phyloP scores from a whole-genome alignment of 2,888 invertebrate genomes.

The Drosophila paracracens region DNA sequence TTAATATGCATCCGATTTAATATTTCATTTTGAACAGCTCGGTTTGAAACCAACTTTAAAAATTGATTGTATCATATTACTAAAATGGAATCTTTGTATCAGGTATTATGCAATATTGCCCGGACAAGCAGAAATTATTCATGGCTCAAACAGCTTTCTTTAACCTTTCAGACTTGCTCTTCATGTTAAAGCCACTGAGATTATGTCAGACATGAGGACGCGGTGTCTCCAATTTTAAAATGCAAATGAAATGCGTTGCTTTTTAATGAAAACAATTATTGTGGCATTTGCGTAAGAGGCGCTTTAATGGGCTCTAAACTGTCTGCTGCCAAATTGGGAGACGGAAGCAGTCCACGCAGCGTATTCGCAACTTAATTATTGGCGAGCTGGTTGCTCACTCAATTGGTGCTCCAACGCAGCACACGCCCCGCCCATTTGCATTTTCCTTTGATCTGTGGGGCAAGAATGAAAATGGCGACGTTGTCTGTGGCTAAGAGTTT shows the following conservation, averaged over 20 bases:
- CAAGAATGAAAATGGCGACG: slow-evolving; percentile 43
- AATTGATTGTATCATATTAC: neutral
- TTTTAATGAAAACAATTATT: slow-evolving; percentile 81
- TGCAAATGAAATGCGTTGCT: slow-evolving; percentile 63
- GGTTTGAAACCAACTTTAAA: neutral
- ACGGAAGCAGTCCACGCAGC: slow-evolving; percentile 22
- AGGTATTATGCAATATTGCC: neutral
- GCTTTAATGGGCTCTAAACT: slow-evolving; percentile 78
- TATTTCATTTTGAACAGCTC: neutral
- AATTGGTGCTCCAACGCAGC: slow-evolving; percentile 36
- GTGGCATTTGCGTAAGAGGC: slow-evolving; percentile 75
- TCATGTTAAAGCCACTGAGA: neutral
- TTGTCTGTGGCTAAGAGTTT: slow-evolving; percentile 25
- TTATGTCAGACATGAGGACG: neutral
- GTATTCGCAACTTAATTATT: slow-evolving; percentile 75
- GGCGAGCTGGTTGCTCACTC: slow-evolving; percentile 57
- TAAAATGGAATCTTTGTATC: neutral
- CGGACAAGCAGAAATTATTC: neutral
- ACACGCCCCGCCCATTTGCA: slow-evolving; percentile 70
- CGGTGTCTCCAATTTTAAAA: slow-evolving; percentile 39
- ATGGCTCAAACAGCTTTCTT: neutral
- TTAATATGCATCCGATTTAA: neutral
- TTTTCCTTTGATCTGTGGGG: slow-evolving; percentile 75
- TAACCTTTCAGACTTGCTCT: neutral
- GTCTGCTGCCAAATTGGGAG: slow-evolving; percentile 23